Evolutionary conservation across 2,797 vertebrate species (phyloP), one percentile per base, ranked within the genome.

Genomic region (Sitta carolinensis): DNA sequence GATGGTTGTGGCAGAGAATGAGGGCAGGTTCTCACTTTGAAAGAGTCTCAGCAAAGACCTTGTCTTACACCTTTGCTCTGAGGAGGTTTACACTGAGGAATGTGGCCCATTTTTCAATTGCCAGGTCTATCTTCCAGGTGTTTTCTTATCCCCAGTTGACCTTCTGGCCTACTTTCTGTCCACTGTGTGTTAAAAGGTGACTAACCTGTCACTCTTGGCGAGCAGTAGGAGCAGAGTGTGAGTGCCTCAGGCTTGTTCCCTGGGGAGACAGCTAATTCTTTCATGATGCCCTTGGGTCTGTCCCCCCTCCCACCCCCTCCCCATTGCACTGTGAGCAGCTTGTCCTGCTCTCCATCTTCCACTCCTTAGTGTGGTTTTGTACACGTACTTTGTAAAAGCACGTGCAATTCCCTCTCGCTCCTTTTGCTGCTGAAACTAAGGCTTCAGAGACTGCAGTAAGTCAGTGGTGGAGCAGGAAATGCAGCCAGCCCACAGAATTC

Each of bases 101-200:
- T 73, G 82, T 79, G 80, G 57, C 85, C 95, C 87, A 54, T 70
- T 95, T 95, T 92, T 70, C 70, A 59, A 58, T 32, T 82, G 83
- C 77, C 61, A 74, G 83, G 32, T 47, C 59, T 52, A 7, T 63
- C 80, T 93, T 94, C 83, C 91, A 86, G 73, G 85, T 90, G 91
- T 95, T 96, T 69, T 84, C 42, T 90, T 96, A 87, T 95, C 94
- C 95, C 55, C 1, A 1, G 0, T 8, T 96, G 91, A 91, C 90
- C 89, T 89, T 54, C 73, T 94, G 93, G 26, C 91, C 95, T 95
- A 87, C 63, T 95, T 96, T 86, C 52, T 84, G 30, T 55, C 59
- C 32, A 32, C 36, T 73, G 5, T 3, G 2, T 4, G 2, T 82
- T 94, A 68, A 90, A 86, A 86, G 70, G 79, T 84, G 91, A 67